Evolutionary conservation across 2,113 vertebrate species (phyloP).

Genomic region (Desmodus rotundus): DNA sequence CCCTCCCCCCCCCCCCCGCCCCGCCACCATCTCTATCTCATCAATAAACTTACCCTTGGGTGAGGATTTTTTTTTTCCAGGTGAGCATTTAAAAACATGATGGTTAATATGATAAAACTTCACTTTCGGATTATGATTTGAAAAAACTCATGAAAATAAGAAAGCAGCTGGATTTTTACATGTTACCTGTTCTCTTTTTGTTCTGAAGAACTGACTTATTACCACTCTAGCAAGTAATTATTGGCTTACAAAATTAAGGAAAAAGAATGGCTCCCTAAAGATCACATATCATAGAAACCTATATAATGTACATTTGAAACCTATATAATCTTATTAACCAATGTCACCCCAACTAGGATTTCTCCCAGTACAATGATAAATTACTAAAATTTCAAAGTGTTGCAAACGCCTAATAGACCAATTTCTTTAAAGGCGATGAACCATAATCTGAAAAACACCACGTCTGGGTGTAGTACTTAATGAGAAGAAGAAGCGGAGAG

Average conservation of each 20-base stretch:
- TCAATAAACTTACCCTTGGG: too few species aligned
- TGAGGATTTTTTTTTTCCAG: too few species aligned
- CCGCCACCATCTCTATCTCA: too few species aligned
- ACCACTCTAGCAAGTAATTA: background rate
- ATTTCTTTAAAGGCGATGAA: background rate
- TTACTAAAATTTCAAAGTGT: background rate
- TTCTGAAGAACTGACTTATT: background rate
- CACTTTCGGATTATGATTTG: background rate
- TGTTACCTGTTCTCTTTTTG: background rate
- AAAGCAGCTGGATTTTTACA: background rate
- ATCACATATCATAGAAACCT: background rate
- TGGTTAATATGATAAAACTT: background rate
- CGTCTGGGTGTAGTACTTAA: background rate
- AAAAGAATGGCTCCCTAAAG: background rate
- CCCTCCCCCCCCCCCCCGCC: too few species aligned
- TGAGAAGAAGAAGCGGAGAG: background rate
- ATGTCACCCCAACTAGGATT: background rate
- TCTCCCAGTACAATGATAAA: background rate
- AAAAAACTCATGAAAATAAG: background rate
- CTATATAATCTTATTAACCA: background rate
- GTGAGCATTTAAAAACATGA: background rate
- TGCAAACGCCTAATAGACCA: background rate
- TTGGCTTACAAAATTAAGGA: background rate
- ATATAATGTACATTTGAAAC: background rate
- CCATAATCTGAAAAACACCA: background rate